Percentiles rank a stretch among this genome's conserved stretches.
These are phyloP conservation scores for Dendroctonus valens DNA, from an alignment of 1,140 invertebrate species.

Conservation along the genomic window DNA sequence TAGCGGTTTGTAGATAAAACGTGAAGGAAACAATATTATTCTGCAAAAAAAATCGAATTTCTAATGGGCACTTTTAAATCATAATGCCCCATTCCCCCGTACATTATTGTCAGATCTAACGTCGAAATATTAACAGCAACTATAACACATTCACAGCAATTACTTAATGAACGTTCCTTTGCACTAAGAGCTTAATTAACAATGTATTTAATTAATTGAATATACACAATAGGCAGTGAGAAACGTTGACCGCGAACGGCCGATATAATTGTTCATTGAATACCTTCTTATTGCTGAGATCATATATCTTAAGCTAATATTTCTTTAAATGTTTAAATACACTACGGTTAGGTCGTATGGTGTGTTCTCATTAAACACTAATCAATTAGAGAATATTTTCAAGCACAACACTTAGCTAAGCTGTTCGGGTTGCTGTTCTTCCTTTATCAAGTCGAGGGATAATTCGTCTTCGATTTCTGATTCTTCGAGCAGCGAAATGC, in stretches of 20 bases:
- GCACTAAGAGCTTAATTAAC: conserved; percentile 12
- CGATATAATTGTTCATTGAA: conserved; percentile 10
- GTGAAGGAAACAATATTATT: neutral
- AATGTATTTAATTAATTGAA: conserved; percentile 7
- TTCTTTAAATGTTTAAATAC: neutral
- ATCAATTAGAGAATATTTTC: neutral
- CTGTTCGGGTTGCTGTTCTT: neutral
- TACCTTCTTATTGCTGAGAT: conserved; percentile 34
- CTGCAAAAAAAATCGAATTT: conserved; percentile 1
- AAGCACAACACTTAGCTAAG: neutral
- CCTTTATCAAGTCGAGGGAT: conserved; percentile 17
- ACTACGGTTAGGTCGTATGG: neutral
- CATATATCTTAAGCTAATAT: conserved; percentile 1
- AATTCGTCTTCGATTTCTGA: conserved; percentile 32
- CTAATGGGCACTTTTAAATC: neutral
- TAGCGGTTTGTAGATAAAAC: neutral
- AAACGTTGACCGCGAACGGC: conserved; percentile 4
- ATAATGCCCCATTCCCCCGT: conserved; percentile 44
- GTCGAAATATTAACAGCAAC: conserved; percentile 34
- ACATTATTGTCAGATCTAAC: conserved; percentile 48
- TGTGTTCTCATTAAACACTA: neutral
- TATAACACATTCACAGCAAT: conserved; percentile 36
- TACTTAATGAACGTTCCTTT: neutral
- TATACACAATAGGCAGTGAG: conserved; percentile 32
- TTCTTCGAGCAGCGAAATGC: conserved; percentile 41